These are phyloP conservation scores for Coenobita brevimanus DNA, from an alignment of 1,140 invertebrate species.

Conservation along the genomic window DNA sequence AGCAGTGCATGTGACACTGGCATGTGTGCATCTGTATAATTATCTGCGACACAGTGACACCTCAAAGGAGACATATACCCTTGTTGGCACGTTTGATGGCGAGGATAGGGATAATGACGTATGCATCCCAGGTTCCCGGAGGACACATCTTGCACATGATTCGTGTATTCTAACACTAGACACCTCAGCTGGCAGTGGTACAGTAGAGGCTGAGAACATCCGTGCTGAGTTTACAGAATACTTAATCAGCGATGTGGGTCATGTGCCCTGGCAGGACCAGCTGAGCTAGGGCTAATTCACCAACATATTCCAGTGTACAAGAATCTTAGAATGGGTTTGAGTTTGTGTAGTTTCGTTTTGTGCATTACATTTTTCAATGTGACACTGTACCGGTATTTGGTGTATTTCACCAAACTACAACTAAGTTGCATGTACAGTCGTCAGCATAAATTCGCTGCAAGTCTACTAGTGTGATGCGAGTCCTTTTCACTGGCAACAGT, in stretches of 20 bases:
- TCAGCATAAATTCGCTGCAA: too few relatives aligned
- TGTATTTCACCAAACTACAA: too few relatives aligned
- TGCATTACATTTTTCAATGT: too few relatives aligned
- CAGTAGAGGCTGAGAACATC: not conserved
- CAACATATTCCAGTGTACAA: too few relatives aligned
- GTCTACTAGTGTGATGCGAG: too few relatives aligned
- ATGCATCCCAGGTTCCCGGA: not conserved
- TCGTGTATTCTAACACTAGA: not conserved
- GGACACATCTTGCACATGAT: not conserved
- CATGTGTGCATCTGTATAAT: constrained; percentile 32
- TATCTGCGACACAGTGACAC: not conserved
- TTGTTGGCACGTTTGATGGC: constrained; percentile 15
- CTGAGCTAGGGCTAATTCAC: not conserved
- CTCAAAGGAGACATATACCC: not conserved
- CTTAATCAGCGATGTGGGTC: too few relatives aligned
- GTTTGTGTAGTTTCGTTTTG: too few relatives aligned
- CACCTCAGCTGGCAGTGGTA: not conserved
- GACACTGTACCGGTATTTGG: too few relatives aligned
- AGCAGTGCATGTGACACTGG: constrained; percentile 17
- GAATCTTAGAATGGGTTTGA: too few relatives aligned
- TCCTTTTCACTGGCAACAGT: too few relatives aligned
- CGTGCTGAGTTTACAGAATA: constrained; percentile 17
- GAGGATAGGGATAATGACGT: constrained; percentile 3
- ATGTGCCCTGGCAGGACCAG: not conserved
- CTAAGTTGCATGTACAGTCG: too few relatives aligned